Percentiles rank a stretch among this genome's conserved stretches.
Evolutionary conservation across 2,888 invertebrate genomes (phyloP).

Genomic region (Prenolepis imparis): DNA sequence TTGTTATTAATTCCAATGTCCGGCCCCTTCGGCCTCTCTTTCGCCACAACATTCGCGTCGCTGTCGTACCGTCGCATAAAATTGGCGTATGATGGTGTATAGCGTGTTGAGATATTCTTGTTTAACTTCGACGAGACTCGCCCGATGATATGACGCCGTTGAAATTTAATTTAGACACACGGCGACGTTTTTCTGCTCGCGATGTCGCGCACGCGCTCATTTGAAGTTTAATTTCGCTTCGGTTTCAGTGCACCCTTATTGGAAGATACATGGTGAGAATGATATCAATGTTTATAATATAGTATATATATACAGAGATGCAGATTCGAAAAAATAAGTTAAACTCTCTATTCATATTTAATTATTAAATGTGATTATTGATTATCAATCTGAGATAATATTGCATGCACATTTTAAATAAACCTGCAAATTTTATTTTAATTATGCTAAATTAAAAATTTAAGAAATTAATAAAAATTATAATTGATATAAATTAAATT

Average conservation of each 20-base stretch:
- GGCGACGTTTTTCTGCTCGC: conserved; percentile 10
- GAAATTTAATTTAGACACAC: conserved; percentile 63
- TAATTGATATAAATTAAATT: neutral
- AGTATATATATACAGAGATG: conserved; percentile 1
- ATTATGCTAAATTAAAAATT: neutral
- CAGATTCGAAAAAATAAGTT: conserved; percentile 25
- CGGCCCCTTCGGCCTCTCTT: conserved; percentile 48
- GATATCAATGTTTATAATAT: conserved; percentile 32
- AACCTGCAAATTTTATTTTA: neutral
- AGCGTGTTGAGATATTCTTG: conserved; percentile 57
- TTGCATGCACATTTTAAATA: neutral
- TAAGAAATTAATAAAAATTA: neutral
- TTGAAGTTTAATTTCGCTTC: conserved; percentile 32
- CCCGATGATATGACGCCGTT: conserved; percentile 43
- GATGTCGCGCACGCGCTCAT: conserved; percentile 19
- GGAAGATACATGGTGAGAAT: neutral
- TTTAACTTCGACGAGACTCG: conserved; percentile 55
- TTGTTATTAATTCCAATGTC: conserved; percentile 84
- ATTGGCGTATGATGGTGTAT: conserved; percentile 50
- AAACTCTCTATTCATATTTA: conserved; percentile 4
- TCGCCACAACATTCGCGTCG: conserved; percentile 40
- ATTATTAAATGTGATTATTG: neutral
- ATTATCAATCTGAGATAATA: neutral
- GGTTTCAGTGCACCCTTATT: neutral
- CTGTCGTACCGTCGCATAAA: conserved; percentile 25